phyloP scores from a whole-genome alignment of 2,888 invertebrate genomes.

The Pachydiplax longipennis region DNA sequence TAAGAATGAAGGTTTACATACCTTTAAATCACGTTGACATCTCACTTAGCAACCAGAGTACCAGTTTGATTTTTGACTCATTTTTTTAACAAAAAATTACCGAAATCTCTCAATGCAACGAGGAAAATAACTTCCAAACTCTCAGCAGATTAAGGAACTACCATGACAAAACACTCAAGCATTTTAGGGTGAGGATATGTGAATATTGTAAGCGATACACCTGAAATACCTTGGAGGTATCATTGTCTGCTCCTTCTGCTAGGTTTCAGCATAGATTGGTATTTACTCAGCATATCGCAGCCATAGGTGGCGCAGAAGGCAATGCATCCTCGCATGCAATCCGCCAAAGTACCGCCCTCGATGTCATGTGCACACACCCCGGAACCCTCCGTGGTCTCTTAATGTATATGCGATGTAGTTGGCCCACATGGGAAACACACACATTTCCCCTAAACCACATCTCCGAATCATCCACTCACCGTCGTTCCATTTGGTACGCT shows the following conservation, averaged over 20 bases:
- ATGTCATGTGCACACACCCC: constrained; percentile 8
- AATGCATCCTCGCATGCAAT: constrained; percentile 4
- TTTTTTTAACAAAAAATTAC: no score
- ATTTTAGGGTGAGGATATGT: no score
- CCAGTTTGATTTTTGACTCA: no score
- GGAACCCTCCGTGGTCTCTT: not conserved
- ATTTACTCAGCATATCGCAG: constrained; percentile 3
- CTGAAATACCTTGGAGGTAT: not conserved
- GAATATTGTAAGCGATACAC: not conserved
- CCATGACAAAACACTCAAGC: no score
- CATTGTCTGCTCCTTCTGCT: constrained; percentile 18
- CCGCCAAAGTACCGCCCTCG: not conserved
- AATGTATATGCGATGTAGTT: not conserved
- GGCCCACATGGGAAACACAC: not conserved
- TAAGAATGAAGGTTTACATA: no score
- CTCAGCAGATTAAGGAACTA: no score
- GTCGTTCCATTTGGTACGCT: constrained; percentile 17
- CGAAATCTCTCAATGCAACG: no score
- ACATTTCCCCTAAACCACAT: not conserved
- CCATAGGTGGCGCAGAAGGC: not conserved
- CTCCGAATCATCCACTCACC: not conserved
- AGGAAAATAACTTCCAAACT: no score
- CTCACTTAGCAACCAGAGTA: no score
- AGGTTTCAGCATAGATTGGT: constrained; percentile 17
- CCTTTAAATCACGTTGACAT: no score